Evolutionary conservation across 2,797 vertebrate genomes (phyloP).

Genomic region (Pangasius djambal): DNA sequence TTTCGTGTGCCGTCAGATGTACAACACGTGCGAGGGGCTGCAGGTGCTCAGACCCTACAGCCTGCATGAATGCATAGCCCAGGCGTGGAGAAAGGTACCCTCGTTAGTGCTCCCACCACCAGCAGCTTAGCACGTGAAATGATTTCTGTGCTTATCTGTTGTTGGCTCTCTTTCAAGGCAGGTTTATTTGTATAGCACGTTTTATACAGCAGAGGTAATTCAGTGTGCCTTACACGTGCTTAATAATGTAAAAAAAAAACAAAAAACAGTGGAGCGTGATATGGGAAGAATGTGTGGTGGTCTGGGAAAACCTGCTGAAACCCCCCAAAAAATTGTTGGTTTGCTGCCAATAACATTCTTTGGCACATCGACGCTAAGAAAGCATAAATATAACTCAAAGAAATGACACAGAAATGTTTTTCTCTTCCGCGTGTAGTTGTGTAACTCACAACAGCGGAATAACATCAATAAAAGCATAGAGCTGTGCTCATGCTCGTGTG

Average conservation of each 20-base stretch:
- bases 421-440: neutral
- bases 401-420: neutral
- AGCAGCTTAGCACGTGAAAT: neutral
- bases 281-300: neutral
- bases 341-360: neutral
- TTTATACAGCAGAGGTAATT: neutral
- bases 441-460: neutral
- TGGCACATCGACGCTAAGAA: neutral
- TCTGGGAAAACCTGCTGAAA: neutral
- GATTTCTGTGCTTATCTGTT: too few species aligned
- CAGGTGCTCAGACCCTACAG: conserved; percentile 82
- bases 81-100: conserved; percentile 89
- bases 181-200: too few species aligned
- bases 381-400: neutral
- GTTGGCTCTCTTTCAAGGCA: too few species aligned
- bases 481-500: neutral
- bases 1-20: conserved; percentile 91
- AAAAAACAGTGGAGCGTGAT: neutral
- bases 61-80: conserved; percentile 83
- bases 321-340: neutral
- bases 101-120: neutral
- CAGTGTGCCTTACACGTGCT: neutral
- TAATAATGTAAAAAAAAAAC: neutral
- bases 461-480: neutral
- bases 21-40: conserved; percentile 91